These are phyloP conservation scores for Parthenolecanium corni DNA, from an alignment of 2,888 invertebrate species.

Conservation along the genomic window DNA sequence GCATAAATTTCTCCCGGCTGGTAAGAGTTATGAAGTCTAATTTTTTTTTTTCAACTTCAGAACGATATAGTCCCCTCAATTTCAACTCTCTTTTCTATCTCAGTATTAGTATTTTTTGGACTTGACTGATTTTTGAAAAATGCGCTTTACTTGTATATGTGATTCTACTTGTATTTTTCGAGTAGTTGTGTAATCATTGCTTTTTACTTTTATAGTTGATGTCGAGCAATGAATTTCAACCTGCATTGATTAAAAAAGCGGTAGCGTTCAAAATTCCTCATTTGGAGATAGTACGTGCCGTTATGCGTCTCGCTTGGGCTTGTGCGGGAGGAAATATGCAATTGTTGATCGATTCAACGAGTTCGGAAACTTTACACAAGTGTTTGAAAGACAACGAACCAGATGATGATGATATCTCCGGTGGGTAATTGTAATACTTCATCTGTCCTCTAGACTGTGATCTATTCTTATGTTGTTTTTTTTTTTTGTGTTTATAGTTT, in stretches of 20 bases:
- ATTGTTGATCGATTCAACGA: constrained; percentile 26
- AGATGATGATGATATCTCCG: constrained; percentile 54
- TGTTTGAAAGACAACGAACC: constrained; percentile 47
- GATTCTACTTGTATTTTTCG: no score
- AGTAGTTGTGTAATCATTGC: no score
- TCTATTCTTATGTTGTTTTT: background rate
- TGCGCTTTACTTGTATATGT: no score
- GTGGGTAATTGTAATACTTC: constrained; percentile 38
- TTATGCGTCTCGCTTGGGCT: constrained; percentile 68
- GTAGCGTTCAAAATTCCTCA: constrained; percentile 60
- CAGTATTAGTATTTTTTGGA: no score
- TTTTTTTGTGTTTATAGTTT: constrained; percentile 43
- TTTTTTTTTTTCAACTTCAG: no score
- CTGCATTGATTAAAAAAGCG: constrained; percentile 45
- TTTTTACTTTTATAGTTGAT: no score
- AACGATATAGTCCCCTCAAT: no score
- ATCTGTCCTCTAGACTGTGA: background rate
- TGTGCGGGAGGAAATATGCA: constrained; percentile 43
- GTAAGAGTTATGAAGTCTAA: no score
- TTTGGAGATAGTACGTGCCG: constrained; percentile 56
- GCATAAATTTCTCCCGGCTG: no score
- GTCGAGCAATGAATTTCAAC: constrained; percentile 5
- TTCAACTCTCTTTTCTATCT: no score
- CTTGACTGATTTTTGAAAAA: no score
- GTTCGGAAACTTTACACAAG: constrained; percentile 50